A percentile compares a stretch with the other conserved stretches of the same genome.
Evolutionary conservation across 35 echinoderm and acorn worm species (phyloP).

Genomic region (Stichopus chloronotus): DNA sequence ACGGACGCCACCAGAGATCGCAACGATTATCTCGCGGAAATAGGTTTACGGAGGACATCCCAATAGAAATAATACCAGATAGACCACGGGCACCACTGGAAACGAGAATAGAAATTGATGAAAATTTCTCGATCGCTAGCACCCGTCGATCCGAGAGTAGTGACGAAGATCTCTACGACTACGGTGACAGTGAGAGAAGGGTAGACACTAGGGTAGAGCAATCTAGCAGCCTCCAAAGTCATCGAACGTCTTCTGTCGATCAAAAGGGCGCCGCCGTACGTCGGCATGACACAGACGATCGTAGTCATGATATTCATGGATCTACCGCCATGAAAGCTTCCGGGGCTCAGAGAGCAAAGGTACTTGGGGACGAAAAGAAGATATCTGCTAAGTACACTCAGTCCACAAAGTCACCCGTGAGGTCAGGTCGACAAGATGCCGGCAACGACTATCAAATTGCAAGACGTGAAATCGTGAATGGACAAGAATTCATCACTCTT

Average conservation of each 20-base stretch:
- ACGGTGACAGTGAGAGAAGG: constrained; percentile 22
- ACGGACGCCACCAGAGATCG: neutral
- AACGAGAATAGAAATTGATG: constrained; percentile 49
- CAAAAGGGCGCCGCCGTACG: neutral
- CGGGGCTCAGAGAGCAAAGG: constrained; percentile 15
- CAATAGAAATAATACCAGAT: constrained; percentile 38
- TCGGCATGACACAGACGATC: neutral
- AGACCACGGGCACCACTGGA: constrained; percentile 8
- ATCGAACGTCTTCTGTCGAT: neutral
- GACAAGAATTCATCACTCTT: neutral
- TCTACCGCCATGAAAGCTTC: constrained; percentile 32
- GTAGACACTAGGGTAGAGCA: neutral
- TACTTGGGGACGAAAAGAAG: neutral
- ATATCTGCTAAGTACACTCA: neutral
- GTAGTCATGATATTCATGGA: neutral
- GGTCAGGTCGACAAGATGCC: neutral
- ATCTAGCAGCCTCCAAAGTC: neutral
- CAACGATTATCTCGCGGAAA: neutral
- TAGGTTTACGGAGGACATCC: neutral
- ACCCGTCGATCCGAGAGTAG: constrained; percentile 32
- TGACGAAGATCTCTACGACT: constrained; percentile 59
- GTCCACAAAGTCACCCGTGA: neutral
- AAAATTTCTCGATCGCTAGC: constrained; percentile 47
- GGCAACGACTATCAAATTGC: neutral
- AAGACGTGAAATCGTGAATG: neutral